phyloP scores from a whole-genome alignment of 2,113 vertebrate species.

The Bostrychus sinensis region DNA sequence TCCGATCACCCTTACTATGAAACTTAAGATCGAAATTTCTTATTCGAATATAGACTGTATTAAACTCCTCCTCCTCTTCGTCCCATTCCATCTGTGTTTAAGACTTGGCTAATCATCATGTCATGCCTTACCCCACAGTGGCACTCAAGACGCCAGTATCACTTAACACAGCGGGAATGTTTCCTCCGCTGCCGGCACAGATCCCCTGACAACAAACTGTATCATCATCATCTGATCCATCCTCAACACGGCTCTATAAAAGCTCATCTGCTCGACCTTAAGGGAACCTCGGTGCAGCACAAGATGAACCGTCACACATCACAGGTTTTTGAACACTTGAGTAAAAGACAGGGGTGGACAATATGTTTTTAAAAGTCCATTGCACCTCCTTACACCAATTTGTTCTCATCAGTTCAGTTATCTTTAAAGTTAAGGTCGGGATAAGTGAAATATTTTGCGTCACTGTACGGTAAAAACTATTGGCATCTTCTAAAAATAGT shows the following conservation, averaged over 20 bases:
- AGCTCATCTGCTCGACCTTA: conserved; percentile 31
- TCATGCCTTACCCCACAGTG: conserved; percentile 48
- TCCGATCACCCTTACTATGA: conserved; percentile 43
- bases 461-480: too few relatives aligned
- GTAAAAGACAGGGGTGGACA: too few relatives aligned
- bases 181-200: conserved; percentile 26
- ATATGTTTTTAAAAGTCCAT: too few relatives aligned
- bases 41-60: background rate
- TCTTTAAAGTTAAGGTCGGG: too few relatives aligned
- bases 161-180: conserved; percentile 50
- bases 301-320: background rate
- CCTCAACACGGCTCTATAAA: conserved; percentile 23
- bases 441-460: too few relatives aligned
- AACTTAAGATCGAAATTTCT: conserved; percentile 62
- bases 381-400: too few relatives aligned
- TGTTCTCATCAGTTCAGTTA: too few relatives aligned
- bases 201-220: conserved; percentile 27
- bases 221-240: conserved; percentile 38
- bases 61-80: conserved; percentile 1
- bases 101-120: conserved; percentile 47
- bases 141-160: conserved; percentile 53
- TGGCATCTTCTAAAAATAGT: too few relatives aligned
- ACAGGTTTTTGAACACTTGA: too few relatives aligned
- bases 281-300: background rate
- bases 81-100: conserved; percentile 43